Percentiles rank a stretch among this genome's conserved stretches.
These are phyloP conservation scores for Andricus quercusramuli DNA, from an alignment of 2,888 invertebrate species.

Conservation along the genomic window DNA sequence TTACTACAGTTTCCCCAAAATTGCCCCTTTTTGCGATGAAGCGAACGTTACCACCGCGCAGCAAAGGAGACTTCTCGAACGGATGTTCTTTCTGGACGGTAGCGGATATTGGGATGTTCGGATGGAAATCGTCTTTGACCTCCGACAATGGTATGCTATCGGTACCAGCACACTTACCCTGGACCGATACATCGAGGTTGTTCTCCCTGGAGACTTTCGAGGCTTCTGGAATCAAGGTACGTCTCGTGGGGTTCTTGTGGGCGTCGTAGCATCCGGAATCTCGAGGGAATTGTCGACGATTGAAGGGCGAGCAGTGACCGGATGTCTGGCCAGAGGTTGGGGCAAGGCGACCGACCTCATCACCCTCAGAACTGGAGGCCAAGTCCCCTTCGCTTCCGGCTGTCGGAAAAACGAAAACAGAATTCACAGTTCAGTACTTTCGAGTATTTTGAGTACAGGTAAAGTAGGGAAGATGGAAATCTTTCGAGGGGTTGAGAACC, in stretches of 20 bases:
- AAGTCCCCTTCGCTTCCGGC: constrained; percentile 89
- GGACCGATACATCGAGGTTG: constrained; percentile 74
- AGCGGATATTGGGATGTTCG: constrained; percentile 67
- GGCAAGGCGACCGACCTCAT: constrained; percentile 80
- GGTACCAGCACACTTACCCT: constrained; percentile 60
- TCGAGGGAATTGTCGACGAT: constrained; percentile 88
- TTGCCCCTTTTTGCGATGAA: constrained; percentile 74
- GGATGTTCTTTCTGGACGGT: constrained; percentile 61
- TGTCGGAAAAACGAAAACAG: constrained; percentile 66
- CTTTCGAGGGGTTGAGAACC: neutral
- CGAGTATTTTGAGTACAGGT: neutral
- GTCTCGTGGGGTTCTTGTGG: constrained; percentile 72
- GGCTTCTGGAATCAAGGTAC: constrained; percentile 74
- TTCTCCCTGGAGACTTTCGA: constrained; percentile 72
- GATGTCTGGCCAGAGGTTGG: constrained; percentile 77
- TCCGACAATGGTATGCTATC: constrained; percentile 58
- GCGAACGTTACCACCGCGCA: constrained; percentile 70
- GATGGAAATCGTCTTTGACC: constrained; percentile 71
- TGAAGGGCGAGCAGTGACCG: constrained; percentile 85
- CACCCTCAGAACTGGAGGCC: constrained; percentile 90
- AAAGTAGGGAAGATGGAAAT: constrained; percentile 18
- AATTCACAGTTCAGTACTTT: constrained; percentile 23
- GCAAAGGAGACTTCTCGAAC: constrained; percentile 69
- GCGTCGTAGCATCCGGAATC: constrained; percentile 91
- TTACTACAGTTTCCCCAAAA: constrained; percentile 76